Conservation (phyloP, 2,113 vertebrate species). For the Equus quagga region DNA sequence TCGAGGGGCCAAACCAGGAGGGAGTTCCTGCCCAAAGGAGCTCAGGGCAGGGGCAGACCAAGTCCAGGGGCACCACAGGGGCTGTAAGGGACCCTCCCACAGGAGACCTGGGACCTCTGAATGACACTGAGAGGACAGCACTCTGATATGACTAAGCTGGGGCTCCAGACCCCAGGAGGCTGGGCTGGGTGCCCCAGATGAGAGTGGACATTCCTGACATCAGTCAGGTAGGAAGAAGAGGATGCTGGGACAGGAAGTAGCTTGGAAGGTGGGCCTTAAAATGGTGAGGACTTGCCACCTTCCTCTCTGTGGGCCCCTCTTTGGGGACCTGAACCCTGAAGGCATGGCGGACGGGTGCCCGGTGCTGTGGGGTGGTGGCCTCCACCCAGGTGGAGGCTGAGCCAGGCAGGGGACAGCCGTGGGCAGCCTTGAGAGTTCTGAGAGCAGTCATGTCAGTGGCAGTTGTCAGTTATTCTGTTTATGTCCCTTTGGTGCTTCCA, state of each 20-base stretch:
- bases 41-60: neutral
- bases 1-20: neutral
- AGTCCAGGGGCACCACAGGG: neutral
- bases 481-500: neutral
- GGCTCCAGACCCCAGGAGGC: no score
- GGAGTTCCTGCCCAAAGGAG: neutral
- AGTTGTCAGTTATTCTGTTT: conserved; percentile 24
- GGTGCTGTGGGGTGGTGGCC: neutral
- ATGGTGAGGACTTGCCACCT: neutral
- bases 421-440: neutral
- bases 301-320: neutral
- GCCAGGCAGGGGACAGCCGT: neutral
- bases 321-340: neutral
- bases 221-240: neutral
- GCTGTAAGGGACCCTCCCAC: neutral
- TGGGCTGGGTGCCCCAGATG: neutral
- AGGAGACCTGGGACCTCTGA: no score
- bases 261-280: neutral
- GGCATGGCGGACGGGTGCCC: no score
- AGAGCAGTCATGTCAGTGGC: neutral
- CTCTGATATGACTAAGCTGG: neutral
- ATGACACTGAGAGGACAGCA: neutral
- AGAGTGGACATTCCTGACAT: neutral
- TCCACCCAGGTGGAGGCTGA: neutral
- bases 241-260: conserved; percentile 63